Base-by-base conservation (phyloP, 2,888 invertebrate genomes). In the Aquatica leii region DNA sequence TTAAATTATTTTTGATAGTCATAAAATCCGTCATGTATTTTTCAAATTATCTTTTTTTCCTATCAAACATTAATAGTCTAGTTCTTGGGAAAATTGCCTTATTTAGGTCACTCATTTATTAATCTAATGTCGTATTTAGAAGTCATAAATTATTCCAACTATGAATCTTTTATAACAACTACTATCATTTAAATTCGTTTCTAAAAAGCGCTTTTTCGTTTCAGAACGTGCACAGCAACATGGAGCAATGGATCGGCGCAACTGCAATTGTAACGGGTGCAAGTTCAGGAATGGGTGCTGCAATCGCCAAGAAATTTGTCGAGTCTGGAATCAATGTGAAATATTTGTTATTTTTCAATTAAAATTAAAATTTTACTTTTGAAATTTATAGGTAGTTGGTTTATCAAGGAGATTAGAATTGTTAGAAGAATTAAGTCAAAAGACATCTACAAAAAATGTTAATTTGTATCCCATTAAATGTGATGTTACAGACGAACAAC, bases 231-330 rank as follows among this genome's bases (percentile, higher is more conserved):
- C 14, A 31, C 31, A 48, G 11, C 34, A 58, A 40, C 6, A 61
- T 65, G 65, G 60, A 65, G 14, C 52, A 49, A 20, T 65, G 65
- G 65, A n/a, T 49, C 17, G 65, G 65, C n/a, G 18, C 37, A 4
- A 65, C 56, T 18, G 65, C 65, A 17, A 20, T 65, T 35, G 65
- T 65, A 11, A 65, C 65, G 1, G 65, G 60, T 2, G 65, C 65
- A 6, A 65, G 65, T 50, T 65, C 65, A 3, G 65, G 65, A 14
- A 65, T 65, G 5, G 65, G 65, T 15, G 60, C 60, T 6, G 60
- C 65, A 20, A 65, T 61, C n/a, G 61, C 61, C 1, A 57, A 54
- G 21, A 65, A 61, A 31, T 61, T 65, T 54, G 53, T 65, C 0
- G 57, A 60, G 48, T 14, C 43, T 34, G 58, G 61, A 15, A 58